Base-by-base conservation (phyloP, 2,113 vertebrate genomes). In the Okapia johnstoni region DNA sequence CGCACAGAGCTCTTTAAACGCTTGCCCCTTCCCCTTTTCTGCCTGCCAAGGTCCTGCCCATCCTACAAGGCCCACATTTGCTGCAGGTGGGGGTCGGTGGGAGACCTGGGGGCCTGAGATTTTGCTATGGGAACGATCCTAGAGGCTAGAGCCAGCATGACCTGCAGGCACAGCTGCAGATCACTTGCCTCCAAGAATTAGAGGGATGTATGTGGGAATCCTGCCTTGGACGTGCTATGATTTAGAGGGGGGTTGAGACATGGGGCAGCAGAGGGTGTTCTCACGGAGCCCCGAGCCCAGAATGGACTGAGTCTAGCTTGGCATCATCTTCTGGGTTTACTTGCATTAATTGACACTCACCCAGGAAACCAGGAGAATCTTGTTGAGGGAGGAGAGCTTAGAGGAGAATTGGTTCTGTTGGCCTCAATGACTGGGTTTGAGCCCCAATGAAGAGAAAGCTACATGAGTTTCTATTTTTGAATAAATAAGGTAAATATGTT, bases 1-100 rank as follows among this genome's bases (percentile, higher is more conserved):
- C 30, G 26, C 40, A 54, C 17, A 0, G 15, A 55, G 23, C 40
- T 46, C 55, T 5, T 33, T 54, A 50, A 57, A 19, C 0, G 3
- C 30, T 28, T 63, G 25, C n/a, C 57, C 57, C 63, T 79, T 57
- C 40, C 48, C 43, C 28, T 2, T 46, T 52, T 28, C 50, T 52
- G 30, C 48, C 77, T 36, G 46, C 48, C 36, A 25, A 48, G 46
- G 46, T 33, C 60, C 13, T 3, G 0, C 48, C 36, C 76, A 12
- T 5, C n/a, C 63, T 25, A 12, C 23, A 70, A 11, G 48, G 46
- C 91, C 52, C 48, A 9, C 84, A 36, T 19, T n/a, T 48, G 54
- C 30, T 30, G 16, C 2, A 8, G 5, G 1, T 9, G 0, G 0
- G 3, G 58, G 30, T 2, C 2, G 15, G 7, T 7, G 33, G 17